Base-by-base conservation (phyloP, 2,888 invertebrate genomes). In the Lucinisca nassula region DNA sequence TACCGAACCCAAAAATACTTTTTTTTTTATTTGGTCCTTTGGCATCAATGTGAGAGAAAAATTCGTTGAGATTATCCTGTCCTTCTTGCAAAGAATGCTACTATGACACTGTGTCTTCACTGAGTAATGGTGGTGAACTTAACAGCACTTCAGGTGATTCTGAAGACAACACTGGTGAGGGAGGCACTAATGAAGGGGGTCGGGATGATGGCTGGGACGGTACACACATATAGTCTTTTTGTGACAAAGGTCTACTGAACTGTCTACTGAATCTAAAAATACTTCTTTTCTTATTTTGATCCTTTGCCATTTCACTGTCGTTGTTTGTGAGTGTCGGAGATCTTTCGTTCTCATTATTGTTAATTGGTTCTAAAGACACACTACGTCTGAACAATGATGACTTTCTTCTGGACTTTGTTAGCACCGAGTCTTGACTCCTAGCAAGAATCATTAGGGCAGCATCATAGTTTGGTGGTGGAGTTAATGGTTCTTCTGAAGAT, bases 391-490 rank as follows among this genome's bases (percentile, higher is more conserved):
- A 76, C 30, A 84, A 17, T 55, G 80, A 81, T 21, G 89, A 87
- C 2, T 74, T 45, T 81, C 83, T 61, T 24, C 51, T 35, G 8
- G 77, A 55, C 79, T 90, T 88, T 6, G 77, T 79, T 35, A 93
- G 85, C 10, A 94, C 75, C n/a, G 93, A 93, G 32, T 95, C 94
- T 45, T 93, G 93, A 67, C 94, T 94, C 79, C 92, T 88, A 24
- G 94, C 94, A 37, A 95, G 80, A 35, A 95, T 93, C 45, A 92
- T 81, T 55, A 95, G 84, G 0, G 94, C 95, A 82, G 93, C 85
- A 58, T 94, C 93, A 83, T 95, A 95, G 85, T 94, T 95, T 30
- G 95, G 95, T 1, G 95, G 95, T 2, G 95, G 95, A 14, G 95
- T 95, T 76, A 93, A 89, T n/a, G 92, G 92, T 37, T 93, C 93